Base-by-base conservation (phyloP, 2,797 vertebrate genomes). In the Peromyscus nudipes region DNA sequence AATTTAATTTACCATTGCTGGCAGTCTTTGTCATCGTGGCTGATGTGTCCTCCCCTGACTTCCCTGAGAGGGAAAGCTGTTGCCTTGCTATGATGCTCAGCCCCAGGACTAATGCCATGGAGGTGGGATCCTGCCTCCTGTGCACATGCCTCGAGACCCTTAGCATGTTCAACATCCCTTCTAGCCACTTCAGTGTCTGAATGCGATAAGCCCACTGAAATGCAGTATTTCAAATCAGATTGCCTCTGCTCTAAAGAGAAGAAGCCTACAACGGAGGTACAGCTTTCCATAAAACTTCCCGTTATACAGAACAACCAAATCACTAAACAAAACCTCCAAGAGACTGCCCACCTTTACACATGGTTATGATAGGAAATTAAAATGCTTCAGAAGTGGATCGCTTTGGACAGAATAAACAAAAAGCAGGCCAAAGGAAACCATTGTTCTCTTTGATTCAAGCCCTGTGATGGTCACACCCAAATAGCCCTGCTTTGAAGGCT, bases 51-150 rank as follows among this genome's bases (percentile, higher is more conserved):
- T 83, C 65, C 27, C 31, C 9, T 0, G 6, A 21, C 14, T n/a
- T 55, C 49, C 17, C n/a, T 16, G 64, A 75, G 1, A 11, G 29
- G 34, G 13, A 67, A 9, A 29, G 49, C 21, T 69, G 4, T 62
- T 16, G 10, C 27, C 52, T 91, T 57, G 76, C 65, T 2, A 1
- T 37, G 57, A 40, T 0, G 14, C 7, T 94, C 83, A 55, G 2
- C 5, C n/a, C 23, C 29, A 14, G 1, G 1, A 27, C 0, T 1
- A 23, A 29, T 27, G 29, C 37, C 21, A 0, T 0, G 1, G 4
- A 31, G 10, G 31, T 40, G n/a, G 5, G 5, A 23, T 0, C 17
- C 76, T 14, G 2, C 37, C 31, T 31, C 17, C 60, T 46, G 25
- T 16, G 71, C 64, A 13, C 1, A 0, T 2, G 23, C 40, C 29